A percentile compares a stretch with the other conserved stretches of the same genome.
Evolutionary conservation across 2,888 invertebrate genomes (phyloP).

Genomic region (Julus scanicus): DNA sequence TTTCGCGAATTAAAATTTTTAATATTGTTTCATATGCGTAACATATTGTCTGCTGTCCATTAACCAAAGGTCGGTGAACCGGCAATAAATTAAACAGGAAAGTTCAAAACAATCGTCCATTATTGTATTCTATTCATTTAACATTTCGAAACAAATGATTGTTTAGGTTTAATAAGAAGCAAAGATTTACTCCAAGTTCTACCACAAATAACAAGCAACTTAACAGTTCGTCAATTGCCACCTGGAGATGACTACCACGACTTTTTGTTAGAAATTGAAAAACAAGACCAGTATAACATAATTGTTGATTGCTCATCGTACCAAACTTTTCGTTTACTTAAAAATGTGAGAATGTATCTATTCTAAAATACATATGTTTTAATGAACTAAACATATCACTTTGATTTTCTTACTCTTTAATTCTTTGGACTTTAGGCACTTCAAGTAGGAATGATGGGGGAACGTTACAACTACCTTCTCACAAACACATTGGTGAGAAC

Average conservation of each 20-base stretch:
- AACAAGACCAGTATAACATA: conserved; percentile 89
- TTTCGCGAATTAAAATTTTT: no score
- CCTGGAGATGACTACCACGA: conserved; percentile 70
- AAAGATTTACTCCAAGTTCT: background rate
- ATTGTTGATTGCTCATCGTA: conserved; percentile 90
- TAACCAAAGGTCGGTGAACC: no score
- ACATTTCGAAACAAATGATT: background rate
- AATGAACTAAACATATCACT: background rate
- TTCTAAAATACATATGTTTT: background rate
- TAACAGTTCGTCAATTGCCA: conserved; percentile 44
- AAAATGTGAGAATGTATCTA: conserved; percentile 68
- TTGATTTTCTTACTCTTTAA: background rate
- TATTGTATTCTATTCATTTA: background rate
- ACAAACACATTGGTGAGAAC: conserved; percentile 72
- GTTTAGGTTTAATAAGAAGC: background rate
- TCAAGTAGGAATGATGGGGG: conserved; percentile 97
- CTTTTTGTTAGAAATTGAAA: conserved; percentile 89
- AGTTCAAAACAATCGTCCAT: background rate
- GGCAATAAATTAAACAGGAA: no score
- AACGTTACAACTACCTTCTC: conserved; percentile 92
- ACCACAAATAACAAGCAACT: background rate
- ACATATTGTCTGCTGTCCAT: no score
- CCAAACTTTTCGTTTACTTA: conserved; percentile 84
- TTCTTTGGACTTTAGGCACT: conserved; percentile 74
- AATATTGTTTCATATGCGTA: no score